Evolutionary conservation across 2,113 vertebrate genomes (phyloP), one percentile per base, ranked within the genome.

Genomic region (Pithys albifrons): DNA sequence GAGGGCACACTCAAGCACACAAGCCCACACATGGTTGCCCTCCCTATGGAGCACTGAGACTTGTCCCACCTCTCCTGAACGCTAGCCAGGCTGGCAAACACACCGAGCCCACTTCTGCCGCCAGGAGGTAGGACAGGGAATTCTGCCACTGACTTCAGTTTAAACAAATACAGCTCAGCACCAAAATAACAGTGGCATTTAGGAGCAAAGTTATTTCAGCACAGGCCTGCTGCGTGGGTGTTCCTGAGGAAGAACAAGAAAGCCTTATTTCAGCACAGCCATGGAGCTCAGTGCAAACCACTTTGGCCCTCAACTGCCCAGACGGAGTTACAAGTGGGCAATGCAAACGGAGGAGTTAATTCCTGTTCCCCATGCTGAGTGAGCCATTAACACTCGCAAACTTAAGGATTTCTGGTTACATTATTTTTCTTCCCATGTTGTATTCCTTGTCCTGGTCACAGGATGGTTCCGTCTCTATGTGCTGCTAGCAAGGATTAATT

Each of bases 161-260:
- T 54, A 85, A 80, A 54, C 67, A 58, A 55, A 65, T n/a, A 77
- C 88, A 83, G 49, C 45, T 54, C 51, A 59, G 78, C 95, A 93
- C 75, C 78, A 73, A 88, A 93, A 95, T 71, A 91, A 88, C 67
- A 16, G 82, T 1, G 0, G 82, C 91, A 67, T 43, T 91, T 14
- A 51, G 88, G 71, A 87, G 75, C 79, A 27, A 59, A 92, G 85
- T 89, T 96, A 91, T 91, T 94, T 86, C 88, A 93, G 90, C 78
- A 39, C 51, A 33, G 1, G 11, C 75, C 75, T 46, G 85, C 75
- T 7, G 71, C 9, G 88, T 83, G 93, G 90, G 96, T 85, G 92
- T 76, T 95, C 89, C 85, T 28, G 58, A 55, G 57, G 75, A n/a
- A 83, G 90, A 96, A 97, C 67, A 94, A 95, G 94, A 85, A 76